Evolutionary conservation across 2,888 invertebrate species (phyloP), one percentile per base, ranked within the genome.

Genomic region (Xanthorhoe designata): DNA sequence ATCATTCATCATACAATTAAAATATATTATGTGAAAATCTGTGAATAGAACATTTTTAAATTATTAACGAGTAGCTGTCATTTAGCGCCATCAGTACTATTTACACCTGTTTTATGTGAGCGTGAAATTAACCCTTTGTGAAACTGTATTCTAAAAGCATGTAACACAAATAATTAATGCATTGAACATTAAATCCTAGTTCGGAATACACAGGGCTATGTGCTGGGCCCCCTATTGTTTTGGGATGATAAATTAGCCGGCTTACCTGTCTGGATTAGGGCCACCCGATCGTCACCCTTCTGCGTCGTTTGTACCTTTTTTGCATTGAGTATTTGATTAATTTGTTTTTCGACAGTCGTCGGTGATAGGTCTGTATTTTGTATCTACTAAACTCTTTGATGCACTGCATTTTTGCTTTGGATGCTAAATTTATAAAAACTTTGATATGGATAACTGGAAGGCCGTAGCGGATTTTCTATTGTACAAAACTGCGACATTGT

Each of bases 181-280:
- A 78, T 83, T 79, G 81, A 86, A 84, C 82, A 83, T 82, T 76
- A 80, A 81, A 82, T 84, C 87, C 83, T 84, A 84, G 80, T 84
- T 82, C 74, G 70, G 71, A 68, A 80, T 81, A 84, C 81, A 83
- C 77, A 72, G 74, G 67, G 73, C 73, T 79, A 82, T 84, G 77
- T 83, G 75, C 72, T 76, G 75, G 74, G 82, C 86, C 87, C 81
- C 87, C 88, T 81, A 86, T 92, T 92, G 92, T 92, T 91, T 86
- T 80, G 86, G 83, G 85, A 92, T 92, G 92, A 92, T 92, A 91
- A 92, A 92, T 92, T 91, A 90, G 88, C 82, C 73, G 86, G 91
- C 91, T 91, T 92, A 92, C 92, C 92, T 92, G 92, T 86, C 90
- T 76, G 91, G 91, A 90, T 92, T 92, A 91, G 85, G 75, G 76